phyloP scores from a whole-genome alignment of 2,113 vertebrate genomes.

The Diadophis punctatus region DNA sequence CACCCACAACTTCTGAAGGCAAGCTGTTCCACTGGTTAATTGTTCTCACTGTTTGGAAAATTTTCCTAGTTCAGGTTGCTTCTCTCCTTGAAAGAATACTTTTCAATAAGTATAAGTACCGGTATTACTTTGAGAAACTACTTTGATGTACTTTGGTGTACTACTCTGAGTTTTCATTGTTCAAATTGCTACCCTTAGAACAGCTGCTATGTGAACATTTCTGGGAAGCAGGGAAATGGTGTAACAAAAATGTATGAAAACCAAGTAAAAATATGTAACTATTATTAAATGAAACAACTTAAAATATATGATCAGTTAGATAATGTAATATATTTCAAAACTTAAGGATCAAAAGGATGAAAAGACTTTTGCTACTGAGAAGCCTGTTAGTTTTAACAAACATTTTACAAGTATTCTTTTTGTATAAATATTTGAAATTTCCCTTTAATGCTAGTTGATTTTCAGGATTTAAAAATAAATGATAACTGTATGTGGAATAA shows the following conservation, averaged over 20 bases:
- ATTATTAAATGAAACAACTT: slow-evolving; percentile 46
- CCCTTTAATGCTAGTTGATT: neutral
- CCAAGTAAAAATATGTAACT: slow-evolving; percentile 39
- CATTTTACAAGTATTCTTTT: neutral
- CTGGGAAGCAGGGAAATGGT: neutral
- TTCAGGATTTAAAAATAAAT: neutral
- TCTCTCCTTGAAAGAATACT: too few relatives aligned
- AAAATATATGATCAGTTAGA: slow-evolving; percentile 38
- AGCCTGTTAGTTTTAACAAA: neutral
- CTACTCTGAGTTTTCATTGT: neutral
- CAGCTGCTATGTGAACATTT: neutral
- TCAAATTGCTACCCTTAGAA: neutral
- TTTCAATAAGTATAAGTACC: too few relatives aligned
- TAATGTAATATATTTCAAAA: slow-evolving; percentile 47
- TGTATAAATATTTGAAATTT: neutral
- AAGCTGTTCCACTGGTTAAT: too few relatives aligned
- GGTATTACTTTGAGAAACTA: too few relatives aligned
- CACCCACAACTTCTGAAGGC: too few relatives aligned
- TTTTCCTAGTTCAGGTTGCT: too few relatives aligned
- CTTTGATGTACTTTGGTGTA: neutral
- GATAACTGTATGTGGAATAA: neutral
- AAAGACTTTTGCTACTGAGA: neutral
- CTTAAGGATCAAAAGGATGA: slow-evolving; percentile 3
- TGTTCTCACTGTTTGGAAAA: too few relatives aligned
- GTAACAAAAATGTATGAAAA: slow-evolving; percentile 20